phyloP scores from a whole-genome alignment of 37 sponge, comb jelly and placozoan genomes.

The Beroe ovata region DNA sequence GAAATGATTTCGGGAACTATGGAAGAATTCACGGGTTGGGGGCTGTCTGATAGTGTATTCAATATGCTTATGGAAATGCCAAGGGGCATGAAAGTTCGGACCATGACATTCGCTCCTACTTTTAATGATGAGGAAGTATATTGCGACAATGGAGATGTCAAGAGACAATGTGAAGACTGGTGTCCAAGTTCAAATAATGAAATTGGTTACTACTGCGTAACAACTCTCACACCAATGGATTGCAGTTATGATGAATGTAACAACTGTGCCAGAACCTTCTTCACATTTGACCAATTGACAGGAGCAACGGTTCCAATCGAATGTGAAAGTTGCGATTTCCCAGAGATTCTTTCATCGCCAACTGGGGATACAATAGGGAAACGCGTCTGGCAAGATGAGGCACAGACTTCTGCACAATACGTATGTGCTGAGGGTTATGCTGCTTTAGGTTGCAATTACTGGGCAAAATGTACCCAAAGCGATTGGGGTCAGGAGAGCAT shows the following conservation, averaged over 20 bases:
- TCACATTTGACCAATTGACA: not conserved
- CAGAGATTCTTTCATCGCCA: not conserved
- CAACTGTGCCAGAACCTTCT: not conserved
- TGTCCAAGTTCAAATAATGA: not conserved
- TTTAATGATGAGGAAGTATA: not conserved
- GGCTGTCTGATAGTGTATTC: not conserved
- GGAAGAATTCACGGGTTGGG: slow-evolving; percentile 15
- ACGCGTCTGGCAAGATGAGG: not conserved
- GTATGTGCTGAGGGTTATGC: not conserved
- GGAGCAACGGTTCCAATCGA: not conserved
- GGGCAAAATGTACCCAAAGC: not conserved
- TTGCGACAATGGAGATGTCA: slow-evolving; percentile 35
- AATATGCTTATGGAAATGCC: not conserved
- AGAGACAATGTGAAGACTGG: not conserved
- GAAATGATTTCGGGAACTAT: not conserved
- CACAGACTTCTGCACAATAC: not conserved
- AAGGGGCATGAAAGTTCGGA: not conserved
- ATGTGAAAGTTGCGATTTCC: slow-evolving; percentile 20
- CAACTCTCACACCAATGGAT: not conserved
- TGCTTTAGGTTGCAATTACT: not conserved
- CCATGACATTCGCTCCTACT: not conserved
- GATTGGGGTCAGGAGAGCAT: not conserved
- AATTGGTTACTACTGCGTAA: not conserved
- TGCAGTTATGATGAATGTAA: slow-evolving; percentile 19
- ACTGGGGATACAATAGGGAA: not conserved